Percentiles rank a stretch among this genome's conserved stretches.
These are phyloP conservation scores for Anguilla obscura DNA, from an alignment of 2,797 vertebrate genomes.

Conservation along the genomic window DNA sequence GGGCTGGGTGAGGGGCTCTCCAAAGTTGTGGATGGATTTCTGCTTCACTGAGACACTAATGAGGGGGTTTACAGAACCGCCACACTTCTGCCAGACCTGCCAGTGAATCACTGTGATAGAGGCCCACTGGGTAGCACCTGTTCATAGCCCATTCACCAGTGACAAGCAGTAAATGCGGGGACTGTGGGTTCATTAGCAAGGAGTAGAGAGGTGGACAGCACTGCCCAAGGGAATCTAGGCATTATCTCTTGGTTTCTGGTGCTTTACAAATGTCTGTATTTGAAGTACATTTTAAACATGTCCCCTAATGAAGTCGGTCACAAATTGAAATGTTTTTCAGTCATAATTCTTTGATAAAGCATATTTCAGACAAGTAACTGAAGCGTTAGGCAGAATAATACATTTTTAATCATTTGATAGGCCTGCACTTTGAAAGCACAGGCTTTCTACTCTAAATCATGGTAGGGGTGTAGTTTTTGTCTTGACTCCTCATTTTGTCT, in stretches of 20 bases:
- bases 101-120: background rate
- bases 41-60: constrained; percentile 21
- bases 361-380: background rate
- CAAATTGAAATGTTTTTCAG: background rate
- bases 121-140: background rate
- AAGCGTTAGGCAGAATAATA: background rate
- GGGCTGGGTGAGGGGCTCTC: background rate
- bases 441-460: background rate
- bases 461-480: background rate
- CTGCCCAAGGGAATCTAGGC: background rate
- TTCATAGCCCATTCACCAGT: background rate
- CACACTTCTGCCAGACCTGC: background rate
- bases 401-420: background rate
- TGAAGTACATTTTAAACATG: background rate
- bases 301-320: background rate
- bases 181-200: background rate
- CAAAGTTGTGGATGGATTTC: background rate
- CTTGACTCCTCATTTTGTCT: constrained; percentile 44
- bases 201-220: background rate
- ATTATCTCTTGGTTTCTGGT: background rate
- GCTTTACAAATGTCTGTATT: background rate
- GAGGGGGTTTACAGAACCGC: constrained; percentile 1
- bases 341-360: background rate
- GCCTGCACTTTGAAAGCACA: background rate
- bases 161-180: background rate